Conservation (phyloP, 92 coral and sea anemone species). For the Epizoanthus fatuus region DNA sequence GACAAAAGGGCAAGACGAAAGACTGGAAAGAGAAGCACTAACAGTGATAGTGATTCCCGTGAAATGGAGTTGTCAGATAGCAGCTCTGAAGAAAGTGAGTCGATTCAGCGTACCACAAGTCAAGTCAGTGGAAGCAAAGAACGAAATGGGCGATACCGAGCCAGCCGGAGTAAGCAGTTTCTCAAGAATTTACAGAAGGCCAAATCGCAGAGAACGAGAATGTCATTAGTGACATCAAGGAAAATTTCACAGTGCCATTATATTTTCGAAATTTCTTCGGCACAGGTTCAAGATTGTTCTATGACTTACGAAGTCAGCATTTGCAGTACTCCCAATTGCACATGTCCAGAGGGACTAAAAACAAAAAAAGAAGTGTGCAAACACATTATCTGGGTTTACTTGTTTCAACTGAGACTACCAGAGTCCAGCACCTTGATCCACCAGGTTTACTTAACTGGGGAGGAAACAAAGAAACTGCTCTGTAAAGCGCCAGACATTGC, state of each 20-base stretch:
- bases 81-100: slow-evolving; percentile 47
- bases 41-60: background rate
- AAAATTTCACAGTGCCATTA: slow-evolving; percentile 16
- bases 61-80: slow-evolving; percentile 24
- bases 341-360: slow-evolving; percentile 32
- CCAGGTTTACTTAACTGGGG: too few relatives aligned
- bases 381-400: slow-evolving; percentile 45
- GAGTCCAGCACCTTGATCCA: slow-evolving; percentile 12
- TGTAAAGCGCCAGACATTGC: too few relatives aligned
- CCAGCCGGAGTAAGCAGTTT: slow-evolving; percentile 29
- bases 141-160: background rate
- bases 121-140: too few relatives aligned
- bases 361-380: slow-evolving; percentile 38
- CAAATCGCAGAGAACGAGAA: slow-evolving; percentile 18
- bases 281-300: slow-evolving; percentile 37
- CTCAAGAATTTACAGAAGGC: slow-evolving; percentile 20
- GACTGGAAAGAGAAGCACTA: background rate
- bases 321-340: slow-evolving; percentile 22
- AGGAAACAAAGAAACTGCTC: too few relatives aligned
- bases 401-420: slow-evolving; percentile 14
- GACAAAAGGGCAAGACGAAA: slow-evolving; percentile 40
- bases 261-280: slow-evolving; percentile 31
- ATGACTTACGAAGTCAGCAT: slow-evolving; percentile 36
- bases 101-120: background rate
- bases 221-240: slow-evolving; percentile 15